A percentile compares a stretch with the other conserved stretches of the same genome.
phyloP scores from a whole-genome alignment of 92 coral and sea anemone species.

The Paragorgia papillata region DNA sequence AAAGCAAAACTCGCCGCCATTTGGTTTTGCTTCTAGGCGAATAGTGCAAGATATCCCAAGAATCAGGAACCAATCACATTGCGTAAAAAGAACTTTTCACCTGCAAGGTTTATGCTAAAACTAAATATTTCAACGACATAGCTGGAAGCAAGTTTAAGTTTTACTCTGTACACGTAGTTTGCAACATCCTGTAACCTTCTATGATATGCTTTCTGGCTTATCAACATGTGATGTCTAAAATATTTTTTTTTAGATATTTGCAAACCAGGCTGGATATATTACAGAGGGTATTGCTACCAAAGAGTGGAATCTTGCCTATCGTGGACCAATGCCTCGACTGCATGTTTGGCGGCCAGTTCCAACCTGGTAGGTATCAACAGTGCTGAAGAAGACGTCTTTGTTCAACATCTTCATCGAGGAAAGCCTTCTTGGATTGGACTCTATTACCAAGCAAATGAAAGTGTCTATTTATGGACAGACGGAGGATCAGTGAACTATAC shows the following conservation, averaged over 20 bases:
- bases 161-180: too few species aligned
- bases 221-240: too few species aligned
- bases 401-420: slow-evolving; percentile 21
- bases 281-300: slow-evolving; percentile 1
- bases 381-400: slow-evolving; percentile 33
- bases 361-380: slow-evolving; percentile 11
- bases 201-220: too few species aligned
- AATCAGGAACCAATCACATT: too few species aligned
- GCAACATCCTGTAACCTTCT: too few species aligned
- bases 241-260: slow-evolving; percentile 6
- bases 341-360: background rate
- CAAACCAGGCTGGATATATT: background rate
- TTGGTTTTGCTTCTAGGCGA: too few species aligned
- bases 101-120: too few species aligned
- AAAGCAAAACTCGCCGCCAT: too few species aligned
- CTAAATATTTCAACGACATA: too few species aligned
- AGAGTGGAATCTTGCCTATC: background rate
- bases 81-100: too few species aligned
- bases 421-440: slow-evolving; percentile 17
- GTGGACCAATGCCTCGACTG: background rate
- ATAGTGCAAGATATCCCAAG: too few species aligned
- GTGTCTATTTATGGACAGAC: slow-evolving; percentile 20
- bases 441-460: slow-evolving; percentile 32
- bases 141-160: too few species aligned
- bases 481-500: slow-evolving; percentile 10